phyloP scores from a whole-genome alignment of 2,113 vertebrate species.

The Silurus meridionalis region DNA sequence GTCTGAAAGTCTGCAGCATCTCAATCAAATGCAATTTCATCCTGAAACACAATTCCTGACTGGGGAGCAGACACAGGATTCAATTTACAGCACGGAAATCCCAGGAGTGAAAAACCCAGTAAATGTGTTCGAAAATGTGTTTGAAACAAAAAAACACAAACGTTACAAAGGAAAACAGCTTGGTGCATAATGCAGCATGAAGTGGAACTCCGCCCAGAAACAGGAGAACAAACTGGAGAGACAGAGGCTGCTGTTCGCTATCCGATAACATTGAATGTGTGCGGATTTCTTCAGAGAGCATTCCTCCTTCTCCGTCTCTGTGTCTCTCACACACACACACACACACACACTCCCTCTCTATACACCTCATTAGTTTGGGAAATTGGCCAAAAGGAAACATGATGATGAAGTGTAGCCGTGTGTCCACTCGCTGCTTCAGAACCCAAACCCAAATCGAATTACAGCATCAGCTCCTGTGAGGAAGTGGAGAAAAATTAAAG shows the following conservation, averaged over 20 bases:
- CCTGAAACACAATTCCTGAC: background rate
- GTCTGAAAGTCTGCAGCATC: background rate
- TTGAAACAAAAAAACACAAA: background rate
- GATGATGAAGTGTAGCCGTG: constrained; percentile 44
- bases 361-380: constrained; percentile 64
- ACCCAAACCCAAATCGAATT: constrained; percentile 68
- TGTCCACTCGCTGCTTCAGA: constrained; percentile 57
- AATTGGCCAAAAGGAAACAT: constrained; percentile 63
- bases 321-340: constrained; percentile 10
- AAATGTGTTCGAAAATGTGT: background rate
- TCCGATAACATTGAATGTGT: background rate
- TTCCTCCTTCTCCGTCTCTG: background rate
- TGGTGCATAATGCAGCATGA: background rate
- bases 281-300: background rate
- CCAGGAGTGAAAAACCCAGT: background rate
- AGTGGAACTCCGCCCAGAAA: constrained; percentile 6
- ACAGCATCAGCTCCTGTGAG: constrained; percentile 58
- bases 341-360: constrained; percentile 41
- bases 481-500: constrained; percentile 38
- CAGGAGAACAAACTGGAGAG: background rate
- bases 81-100: background rate
- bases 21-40: constrained; percentile 5
- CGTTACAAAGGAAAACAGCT: background rate
- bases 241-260: constrained; percentile 9
- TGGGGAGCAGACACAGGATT: background rate